Percentiles rank a stretch among this genome's conserved stretches.
These are phyloP conservation scores for Physocephala rufipes DNA, from an alignment of 2,888 invertebrate genomes.

Conservation along the genomic window DNA sequence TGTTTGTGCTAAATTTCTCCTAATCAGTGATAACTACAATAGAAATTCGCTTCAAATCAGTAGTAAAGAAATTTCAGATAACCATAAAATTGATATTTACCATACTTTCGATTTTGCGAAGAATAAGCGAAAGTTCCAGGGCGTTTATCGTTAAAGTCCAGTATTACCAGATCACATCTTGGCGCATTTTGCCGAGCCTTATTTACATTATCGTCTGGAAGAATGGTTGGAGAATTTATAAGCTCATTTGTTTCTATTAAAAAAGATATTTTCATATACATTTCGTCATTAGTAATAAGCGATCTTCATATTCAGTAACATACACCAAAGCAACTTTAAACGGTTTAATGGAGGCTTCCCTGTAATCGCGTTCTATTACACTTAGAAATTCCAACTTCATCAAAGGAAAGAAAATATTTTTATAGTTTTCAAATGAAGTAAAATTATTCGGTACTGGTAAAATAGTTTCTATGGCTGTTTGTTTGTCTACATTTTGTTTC, in stretches of 20 bases:
- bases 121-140: slow-evolving; percentile 50
- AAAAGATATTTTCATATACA: slow-evolving; percentile 45
- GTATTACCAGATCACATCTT: slow-evolving; percentile 50
- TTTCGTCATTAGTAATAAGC: slow-evolving; percentile 51
- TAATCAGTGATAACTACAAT: neutral
- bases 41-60: neutral
- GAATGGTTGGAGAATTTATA: neutral
- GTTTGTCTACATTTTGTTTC: slow-evolving; percentile 68
- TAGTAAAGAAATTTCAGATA: neutral
- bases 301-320: slow-evolving; percentile 43
- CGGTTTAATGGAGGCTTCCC: slow-evolving; percentile 31
- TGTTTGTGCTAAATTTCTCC: too few relatives aligned
- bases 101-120: slow-evolving; percentile 41
- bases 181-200: neutral
- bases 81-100: slow-evolving; percentile 41
- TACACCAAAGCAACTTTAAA: slow-evolving; percentile 48
- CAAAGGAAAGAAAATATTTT: slow-evolving; percentile 59
- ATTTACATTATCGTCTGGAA: neutral
- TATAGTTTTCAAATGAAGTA: slow-evolving; percentile 70
- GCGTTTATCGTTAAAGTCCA: slow-evolving; percentile 43
- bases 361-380: slow-evolving; percentile 54
- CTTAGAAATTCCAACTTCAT: slow-evolving; percentile 60
- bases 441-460: slow-evolving; percentile 70
- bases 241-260: neutral
- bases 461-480: slow-evolving; percentile 67